A percentile compares a stretch with the other conserved stretches of the same genome.
These are phyloP conservation scores for Nezara viridula DNA, from an alignment of 2,888 invertebrate genomes.

Conservation along the genomic window DNA sequence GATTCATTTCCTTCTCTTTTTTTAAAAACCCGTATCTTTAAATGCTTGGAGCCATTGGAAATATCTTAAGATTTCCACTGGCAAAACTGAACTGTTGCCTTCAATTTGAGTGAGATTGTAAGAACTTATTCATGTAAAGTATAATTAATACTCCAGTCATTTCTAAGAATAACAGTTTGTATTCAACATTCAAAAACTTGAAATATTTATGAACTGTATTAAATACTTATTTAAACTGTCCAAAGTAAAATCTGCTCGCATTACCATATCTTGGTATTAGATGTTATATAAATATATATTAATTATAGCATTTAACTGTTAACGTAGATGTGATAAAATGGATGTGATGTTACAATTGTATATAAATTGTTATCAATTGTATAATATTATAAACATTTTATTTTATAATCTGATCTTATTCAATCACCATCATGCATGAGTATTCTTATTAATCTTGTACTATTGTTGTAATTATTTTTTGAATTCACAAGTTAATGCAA, in stretches of 20 bases:
- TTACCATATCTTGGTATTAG: background rate
- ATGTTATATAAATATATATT: background rate
- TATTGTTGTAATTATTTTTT: background rate
- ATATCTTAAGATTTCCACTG: background rate
- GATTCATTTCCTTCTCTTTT: no score
- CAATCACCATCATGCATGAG: background rate
- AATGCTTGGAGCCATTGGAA: no score
- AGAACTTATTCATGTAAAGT: no score
- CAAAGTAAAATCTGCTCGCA: background rate
- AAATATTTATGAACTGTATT: no score
- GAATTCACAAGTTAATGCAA: background rate
- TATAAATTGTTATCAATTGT: slow-evolving; percentile 21
- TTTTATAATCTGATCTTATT: background rate
- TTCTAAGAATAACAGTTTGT: background rate
- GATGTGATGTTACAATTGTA: slow-evolving; percentile 32
- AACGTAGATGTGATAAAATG: slow-evolving; percentile 31
- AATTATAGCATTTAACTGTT: background rate
- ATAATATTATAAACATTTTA: slow-evolving; percentile 14
- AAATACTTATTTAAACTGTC: no score
- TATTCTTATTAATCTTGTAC: background rate
- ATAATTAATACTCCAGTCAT: no score
- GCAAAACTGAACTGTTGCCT: background rate
- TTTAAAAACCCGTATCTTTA: no score
- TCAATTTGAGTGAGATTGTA: background rate
- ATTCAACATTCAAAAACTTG: no score